Base-by-base conservation (phyloP, 2,113 vertebrate genomes). In the Physeter macrocephalus region DNA sequence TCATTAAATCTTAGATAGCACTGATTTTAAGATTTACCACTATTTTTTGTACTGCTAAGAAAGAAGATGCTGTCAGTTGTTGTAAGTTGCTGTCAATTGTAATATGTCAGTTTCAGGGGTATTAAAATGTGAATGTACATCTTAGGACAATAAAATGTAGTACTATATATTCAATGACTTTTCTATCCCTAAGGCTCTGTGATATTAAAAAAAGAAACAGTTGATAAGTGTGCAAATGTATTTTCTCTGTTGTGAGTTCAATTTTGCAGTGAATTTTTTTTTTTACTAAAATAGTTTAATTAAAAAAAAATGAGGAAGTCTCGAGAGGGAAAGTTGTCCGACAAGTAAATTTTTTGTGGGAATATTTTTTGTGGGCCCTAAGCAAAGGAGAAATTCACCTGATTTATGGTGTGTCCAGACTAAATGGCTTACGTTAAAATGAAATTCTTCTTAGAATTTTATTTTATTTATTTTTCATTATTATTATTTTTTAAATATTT, bases 201-300 rank as follows among this genome's bases (percentile, higher is more conserved):
- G 34, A 41, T 71, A 74, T n/a, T 85, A 94, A 69, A 64, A 92
- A 96, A 96, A 94, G 23, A 59, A 93, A 71, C 29, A 84, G 10
- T 90, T 75, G 18, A 43, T 75, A 71, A 92, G 10, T 74, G 88
- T 54, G 23, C 25, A 95, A 86, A 94, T 72, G 3, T 39, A 14
- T 89, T 96, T 92, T 66, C 64, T 92, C 36, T 92, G 43, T n/a
- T 95, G 20, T 92, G 31, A 95, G 15, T 88, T 96, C 25, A 92
- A 3, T 90, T 67, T 90, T 92, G 5, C 91, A 83, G 29, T 34
- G 23, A 52, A n/a, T 82, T 67, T 52, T 93, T 67, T 88, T 87
- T 59, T 72, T 64, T 75, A 59, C 17, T 80, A 77, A 91, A 75
- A 59, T 84, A 85, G 8, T 89, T 95, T 64, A 88, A 46, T 86